phyloP scores from a whole-genome alignment of 2,888 invertebrate species.

The Tribolium freemani region DNA sequence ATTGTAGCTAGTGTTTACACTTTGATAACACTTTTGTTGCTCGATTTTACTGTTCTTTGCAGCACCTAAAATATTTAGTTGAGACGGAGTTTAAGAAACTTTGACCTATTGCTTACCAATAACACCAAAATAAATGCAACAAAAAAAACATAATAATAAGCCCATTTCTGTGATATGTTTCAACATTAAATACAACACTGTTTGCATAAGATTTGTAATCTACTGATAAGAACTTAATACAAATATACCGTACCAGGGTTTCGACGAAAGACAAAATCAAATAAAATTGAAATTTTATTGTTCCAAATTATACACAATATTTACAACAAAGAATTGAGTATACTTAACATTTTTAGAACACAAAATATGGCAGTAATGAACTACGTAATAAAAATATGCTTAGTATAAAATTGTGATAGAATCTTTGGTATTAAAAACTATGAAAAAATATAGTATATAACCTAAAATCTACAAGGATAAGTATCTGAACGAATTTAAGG shows the following conservation, averaged over 20 bases:
- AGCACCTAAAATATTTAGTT: slow-evolving; percentile 5
- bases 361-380: slow-evolving; percentile 39
- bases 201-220: slow-evolving; percentile 9
- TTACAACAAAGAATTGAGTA: slow-evolving; percentile 39
- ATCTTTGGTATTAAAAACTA: slow-evolving; percentile 45
- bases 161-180: not conserved
- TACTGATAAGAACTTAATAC: slow-evolving; percentile 18
- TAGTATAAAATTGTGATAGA: slow-evolving; percentile 25
- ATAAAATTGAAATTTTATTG: slow-evolving; percentile 33
- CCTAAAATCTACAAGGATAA: slow-evolving; percentile 31
- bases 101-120: not conserved
- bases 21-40: slow-evolving; percentile 19
- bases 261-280: not conserved
- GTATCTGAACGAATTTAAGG: slow-evolving; percentile 66
- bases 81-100: not conserved
- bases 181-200: not conserved
- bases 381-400: slow-evolving; percentile 18
- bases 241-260: not conserved
- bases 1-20: slow-evolving; percentile 14
- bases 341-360: slow-evolving; percentile 30
- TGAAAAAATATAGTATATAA: slow-evolving; percentile 32
- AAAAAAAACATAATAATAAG: not conserved
- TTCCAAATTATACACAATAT: slow-evolving; percentile 42
- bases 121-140: not conserved
- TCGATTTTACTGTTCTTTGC: not conserved